A percentile compares a stretch with the other conserved stretches of the same genome.
These are phyloP conservation scores for Tanypteryx hageni DNA, from an alignment of 2,888 invertebrate genomes.

Conservation along the genomic window DNA sequence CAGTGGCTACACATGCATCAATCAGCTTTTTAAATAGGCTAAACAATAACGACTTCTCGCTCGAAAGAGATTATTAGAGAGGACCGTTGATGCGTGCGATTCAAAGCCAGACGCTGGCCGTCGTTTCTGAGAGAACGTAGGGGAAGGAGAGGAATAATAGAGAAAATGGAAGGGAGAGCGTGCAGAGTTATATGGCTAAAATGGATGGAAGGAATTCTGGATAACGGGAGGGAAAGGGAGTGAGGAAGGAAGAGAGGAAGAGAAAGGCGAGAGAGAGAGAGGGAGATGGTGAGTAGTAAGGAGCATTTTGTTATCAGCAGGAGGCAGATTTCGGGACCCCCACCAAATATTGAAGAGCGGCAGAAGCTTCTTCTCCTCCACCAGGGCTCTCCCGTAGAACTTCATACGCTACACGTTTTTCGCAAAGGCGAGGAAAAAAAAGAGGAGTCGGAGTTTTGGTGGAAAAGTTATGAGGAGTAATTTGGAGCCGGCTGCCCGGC, in stretches of 20 bases:
- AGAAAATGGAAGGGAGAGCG: not conserved
- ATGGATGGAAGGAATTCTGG: not conserved
- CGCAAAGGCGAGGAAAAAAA: constrained; percentile 20
- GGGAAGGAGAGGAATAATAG: not conserved
- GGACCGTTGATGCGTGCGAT: constrained; percentile 11
- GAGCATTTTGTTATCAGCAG: constrained; percentile 9
- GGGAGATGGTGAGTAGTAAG: not conserved
- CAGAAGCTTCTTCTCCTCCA: not conserved
- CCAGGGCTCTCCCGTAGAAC: not conserved
- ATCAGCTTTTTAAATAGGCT: not conserved
- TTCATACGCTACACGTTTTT: constrained; percentile 19
- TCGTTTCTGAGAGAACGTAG: not conserved
- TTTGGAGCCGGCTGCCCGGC: constrained; percentile 28
- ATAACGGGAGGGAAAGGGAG: not conserved
- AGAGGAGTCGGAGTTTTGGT: constrained; percentile 1
- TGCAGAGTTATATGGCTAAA: not conserved
- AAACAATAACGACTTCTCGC: constrained; percentile 3
- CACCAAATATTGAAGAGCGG: constrained; percentile 32
- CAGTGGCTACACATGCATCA: no score
- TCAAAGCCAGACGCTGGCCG: not conserved
- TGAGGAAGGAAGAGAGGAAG: not conserved
- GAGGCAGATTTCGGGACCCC: not conserved
- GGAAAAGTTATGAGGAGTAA: constrained; percentile 35
- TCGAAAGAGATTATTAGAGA: constrained; percentile 25
- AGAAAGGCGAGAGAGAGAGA: not conserved